Percentiles rank a stretch among this genome's conserved stretches.
Conservation (phyloP, 2,888 invertebrate genomes). For the Mythimna albipuncta region DNA sequence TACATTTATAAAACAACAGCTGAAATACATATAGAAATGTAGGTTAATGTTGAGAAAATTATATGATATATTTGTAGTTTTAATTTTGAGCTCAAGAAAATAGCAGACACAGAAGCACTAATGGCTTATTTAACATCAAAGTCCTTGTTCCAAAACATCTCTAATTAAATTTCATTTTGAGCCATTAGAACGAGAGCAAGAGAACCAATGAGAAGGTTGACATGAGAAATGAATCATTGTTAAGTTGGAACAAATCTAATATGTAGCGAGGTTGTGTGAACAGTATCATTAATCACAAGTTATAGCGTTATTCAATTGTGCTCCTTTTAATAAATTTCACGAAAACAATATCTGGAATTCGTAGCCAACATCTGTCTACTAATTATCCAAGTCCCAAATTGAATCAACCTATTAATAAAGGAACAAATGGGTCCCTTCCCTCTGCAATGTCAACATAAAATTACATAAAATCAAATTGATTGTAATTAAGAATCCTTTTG, state of each 20-base stretch:
- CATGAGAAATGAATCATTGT: conserved; percentile 1
- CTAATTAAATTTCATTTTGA: conserved; percentile 9
- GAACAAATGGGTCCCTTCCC: conserved; percentile 39
- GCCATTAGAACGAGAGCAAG: background rate
- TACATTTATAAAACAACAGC: conserved; percentile 5
- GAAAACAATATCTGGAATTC: conserved; percentile 25
- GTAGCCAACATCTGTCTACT: conserved; percentile 30
- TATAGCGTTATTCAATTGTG: conserved; percentile 11
- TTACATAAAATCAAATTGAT: conserved; percentile 51
- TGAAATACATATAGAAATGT: background rate
- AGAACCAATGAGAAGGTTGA: background rate
- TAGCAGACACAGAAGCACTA: background rate
- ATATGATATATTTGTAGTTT: background rate
- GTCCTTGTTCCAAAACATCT: conserved; percentile 5
- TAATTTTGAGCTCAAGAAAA: background rate
- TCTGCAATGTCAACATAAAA: conserved; percentile 42
- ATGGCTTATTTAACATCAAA: conserved; percentile 14
- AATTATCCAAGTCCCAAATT: conserved; percentile 55
- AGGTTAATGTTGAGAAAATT: background rate
- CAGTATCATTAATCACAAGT: conserved; percentile 14
- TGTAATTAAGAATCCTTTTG: conserved; percentile 54
- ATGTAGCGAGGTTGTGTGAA: background rate
- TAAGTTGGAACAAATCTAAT: conserved; percentile 14
- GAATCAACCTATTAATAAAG: conserved; percentile 53
- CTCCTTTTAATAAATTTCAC: conserved; percentile 4